Evolutionary conservation across 2,888 invertebrate species (phyloP).

Genomic region (Dugesia japonica): DNA sequence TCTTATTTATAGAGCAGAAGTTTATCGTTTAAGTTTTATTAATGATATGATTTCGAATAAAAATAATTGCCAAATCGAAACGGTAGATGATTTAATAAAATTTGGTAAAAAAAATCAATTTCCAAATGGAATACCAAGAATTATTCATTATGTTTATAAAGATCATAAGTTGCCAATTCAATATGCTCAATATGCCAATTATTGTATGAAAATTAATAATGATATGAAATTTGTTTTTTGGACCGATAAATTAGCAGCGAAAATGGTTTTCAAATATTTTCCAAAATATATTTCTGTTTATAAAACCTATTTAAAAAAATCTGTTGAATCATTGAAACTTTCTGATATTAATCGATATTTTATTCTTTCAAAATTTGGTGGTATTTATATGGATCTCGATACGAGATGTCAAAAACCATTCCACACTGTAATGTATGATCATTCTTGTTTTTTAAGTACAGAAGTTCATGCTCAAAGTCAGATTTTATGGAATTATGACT

Average conservation of each 20-base stretch:
- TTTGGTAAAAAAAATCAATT: neutral
- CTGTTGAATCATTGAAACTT: neutral
- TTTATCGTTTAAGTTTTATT: too few species aligned
- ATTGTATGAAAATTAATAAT: neutral
- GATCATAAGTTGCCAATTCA: neutral
- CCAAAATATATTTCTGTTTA: neutral
- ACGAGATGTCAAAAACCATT: neutral
- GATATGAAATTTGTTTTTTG: slow-evolving; percentile 12
- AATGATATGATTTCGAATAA: too few species aligned
- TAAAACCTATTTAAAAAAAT: neutral
- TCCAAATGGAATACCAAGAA: neutral
- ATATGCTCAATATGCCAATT: neutral
- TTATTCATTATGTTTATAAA: slow-evolving; percentile 22
- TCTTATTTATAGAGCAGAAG: too few species aligned
- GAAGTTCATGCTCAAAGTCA: too few species aligned
- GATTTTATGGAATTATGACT: too few species aligned
- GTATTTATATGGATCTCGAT: slow-evolving; percentile 28
- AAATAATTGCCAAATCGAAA: too few species aligned
- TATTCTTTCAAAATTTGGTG: neutral
- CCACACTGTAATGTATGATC: too few species aligned
- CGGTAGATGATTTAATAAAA: too few species aligned
- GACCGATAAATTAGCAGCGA: neutral
- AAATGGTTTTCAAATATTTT: neutral
- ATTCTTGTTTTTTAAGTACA: too few species aligned
- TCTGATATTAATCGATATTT: neutral